phyloP scores from a whole-genome alignment of 2,888 invertebrate species.

The Metalampra italica region DNA sequence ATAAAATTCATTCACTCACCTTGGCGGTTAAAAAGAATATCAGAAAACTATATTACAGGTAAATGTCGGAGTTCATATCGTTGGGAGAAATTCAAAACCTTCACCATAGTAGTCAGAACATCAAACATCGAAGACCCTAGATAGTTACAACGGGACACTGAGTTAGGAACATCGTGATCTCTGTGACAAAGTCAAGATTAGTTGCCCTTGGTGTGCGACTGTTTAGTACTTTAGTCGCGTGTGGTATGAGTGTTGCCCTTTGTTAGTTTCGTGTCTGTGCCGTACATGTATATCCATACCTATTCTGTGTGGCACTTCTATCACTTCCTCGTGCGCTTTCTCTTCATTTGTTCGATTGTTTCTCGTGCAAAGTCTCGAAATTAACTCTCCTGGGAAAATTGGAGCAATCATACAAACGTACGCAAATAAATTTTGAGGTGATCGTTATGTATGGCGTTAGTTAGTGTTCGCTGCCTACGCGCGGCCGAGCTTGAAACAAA shows the following conservation, averaged over 20 bases:
- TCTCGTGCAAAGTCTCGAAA: constrained; percentile 55
- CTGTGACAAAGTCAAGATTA: constrained; percentile 37
- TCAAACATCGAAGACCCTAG: constrained; percentile 26
- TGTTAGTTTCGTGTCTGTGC: constrained; percentile 24
- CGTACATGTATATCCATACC: constrained; percentile 28
- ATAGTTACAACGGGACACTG: constrained; percentile 26
- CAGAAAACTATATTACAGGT: too few species aligned
- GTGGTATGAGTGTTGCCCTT: constrained; percentile 12
- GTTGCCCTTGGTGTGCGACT: constrained; percentile 20
- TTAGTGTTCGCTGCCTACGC: constrained; percentile 10
- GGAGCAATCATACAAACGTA: constrained; percentile 24
- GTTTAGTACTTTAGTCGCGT: constrained; percentile 18
- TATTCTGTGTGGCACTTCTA: constrained; percentile 30
- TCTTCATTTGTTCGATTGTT: constrained; percentile 19
- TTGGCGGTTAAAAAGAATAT: too few species aligned
- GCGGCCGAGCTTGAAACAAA: constrained; percentile 13
- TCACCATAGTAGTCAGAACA: constrained; percentile 5
- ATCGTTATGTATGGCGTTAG: constrained; percentile 4
- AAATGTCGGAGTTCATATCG: constrained; percentile 8
- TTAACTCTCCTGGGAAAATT: constrained; percentile 61
- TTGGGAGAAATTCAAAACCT: constrained; percentile 2
- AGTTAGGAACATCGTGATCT: constrained; percentile 38
- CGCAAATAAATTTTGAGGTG: constrained; percentile 6
- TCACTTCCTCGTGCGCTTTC: constrained; percentile 19
- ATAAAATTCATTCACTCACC: too few species aligned